Base-by-base conservation (phyloP, 23 tunicate species). In the Halocynthia roretzi region DNA sequence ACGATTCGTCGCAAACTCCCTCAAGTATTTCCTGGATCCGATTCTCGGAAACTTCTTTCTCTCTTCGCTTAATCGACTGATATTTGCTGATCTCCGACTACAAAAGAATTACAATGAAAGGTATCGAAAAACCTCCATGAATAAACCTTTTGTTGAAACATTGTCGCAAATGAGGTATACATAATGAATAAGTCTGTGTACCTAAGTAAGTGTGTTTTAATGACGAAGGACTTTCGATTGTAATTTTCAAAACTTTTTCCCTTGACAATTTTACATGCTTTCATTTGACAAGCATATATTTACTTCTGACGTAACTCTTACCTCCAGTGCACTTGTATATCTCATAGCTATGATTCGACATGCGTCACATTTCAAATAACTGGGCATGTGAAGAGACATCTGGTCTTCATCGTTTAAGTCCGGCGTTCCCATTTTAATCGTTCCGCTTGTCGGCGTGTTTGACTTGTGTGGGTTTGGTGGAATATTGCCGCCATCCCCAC, bases 381-480 rank as follows among this genome's bases (percentile, higher is more conserved):
- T 52, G 12, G 96, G 96, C 96, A 89, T 84, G 75, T 80, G 87
- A 19, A 80, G 80, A 11, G 84, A 82, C 71, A 85, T 84, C 7
- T 90, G 52, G 44, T 90, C 97, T 71, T 90, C 97, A 63, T 90
- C 97, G 65, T 78, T 80, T 23, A 90, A 62, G 72, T 90, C 97
- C 7, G 97, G 97, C 12, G 97, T 84, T 20, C 87, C 81, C 86
- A 90, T 76, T 31, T 87, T 90, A 20, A 90, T 81, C 6, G 90
- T 76, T 58, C 97, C 97, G 10, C 23, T 19, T 53, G 56, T 74
- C n/a, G 56, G 62, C n/a, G 78, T 14, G 10, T 74, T 53, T 74
- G 20, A 54, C 31, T 74, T 74, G 64, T 74, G 14, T 10, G 78
- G 78, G 56, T 74, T 74, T 15, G 78, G 78, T 53, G 78, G 78